Percentiles rank a stretch among this genome's conserved stretches.
Evolutionary conservation across 1,140 invertebrate genomes (phyloP).

Genomic region (Lamellibrachia luymesi): DNA sequence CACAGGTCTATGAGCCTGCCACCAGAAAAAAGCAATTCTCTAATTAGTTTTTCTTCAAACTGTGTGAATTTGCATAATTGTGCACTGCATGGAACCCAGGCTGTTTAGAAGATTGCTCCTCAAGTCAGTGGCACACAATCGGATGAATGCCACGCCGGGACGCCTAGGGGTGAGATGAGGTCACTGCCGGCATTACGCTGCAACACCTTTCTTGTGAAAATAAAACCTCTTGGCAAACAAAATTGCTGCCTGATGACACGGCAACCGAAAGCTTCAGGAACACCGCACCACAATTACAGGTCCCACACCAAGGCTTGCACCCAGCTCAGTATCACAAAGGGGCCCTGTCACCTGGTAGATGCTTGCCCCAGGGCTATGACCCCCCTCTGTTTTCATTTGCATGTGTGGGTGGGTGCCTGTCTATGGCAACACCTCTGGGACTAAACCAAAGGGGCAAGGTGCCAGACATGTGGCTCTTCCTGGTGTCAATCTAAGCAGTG

Average conservation of each 20-base stretch:
- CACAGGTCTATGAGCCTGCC: not conserved
- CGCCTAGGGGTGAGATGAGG: not conserved
- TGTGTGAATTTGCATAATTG: not conserved
- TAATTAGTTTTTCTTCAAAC: not conserved
- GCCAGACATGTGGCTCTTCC: not conserved
- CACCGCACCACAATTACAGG: not conserved
- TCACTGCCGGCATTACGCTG: not conserved
- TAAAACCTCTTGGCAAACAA: not conserved
- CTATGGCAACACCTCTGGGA: not conserved
- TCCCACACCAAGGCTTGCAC: not conserved
- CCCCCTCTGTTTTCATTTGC: not conserved
- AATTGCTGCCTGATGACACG: not conserved
- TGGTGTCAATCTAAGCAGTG: not conserved
- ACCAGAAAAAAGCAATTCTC: not conserved
- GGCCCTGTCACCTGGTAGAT: not conserved
- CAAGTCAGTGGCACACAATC: not conserved
- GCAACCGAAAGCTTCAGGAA: not conserved
- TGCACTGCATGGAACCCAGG: not conserved
- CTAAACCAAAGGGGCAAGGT: no score
- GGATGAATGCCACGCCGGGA: not conserved
- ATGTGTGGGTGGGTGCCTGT: not conserved
- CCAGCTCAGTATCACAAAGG: not conserved
- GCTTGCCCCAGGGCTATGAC: not conserved
- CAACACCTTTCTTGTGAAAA: slow-evolving; percentile 1
- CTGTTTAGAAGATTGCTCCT: not conserved